Evolutionary conservation across 1,140 invertebrate species (phyloP).

Genomic region (Apocrypta bakeri): DNA sequence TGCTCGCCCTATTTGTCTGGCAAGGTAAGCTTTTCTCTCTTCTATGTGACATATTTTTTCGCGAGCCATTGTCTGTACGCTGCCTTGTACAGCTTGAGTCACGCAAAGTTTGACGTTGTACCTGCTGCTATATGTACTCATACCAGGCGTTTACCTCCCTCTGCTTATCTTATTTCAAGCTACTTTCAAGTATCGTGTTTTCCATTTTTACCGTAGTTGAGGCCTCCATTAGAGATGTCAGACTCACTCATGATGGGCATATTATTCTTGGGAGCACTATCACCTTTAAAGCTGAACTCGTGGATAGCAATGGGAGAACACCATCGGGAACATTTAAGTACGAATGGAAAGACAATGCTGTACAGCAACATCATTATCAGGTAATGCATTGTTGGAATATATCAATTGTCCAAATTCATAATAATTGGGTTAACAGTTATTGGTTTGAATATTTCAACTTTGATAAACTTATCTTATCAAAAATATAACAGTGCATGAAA

Average conservation of each 20-base stretch:
- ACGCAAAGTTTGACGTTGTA: neutral
- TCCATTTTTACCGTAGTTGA: slow-evolving; percentile 61
- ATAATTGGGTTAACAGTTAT: neutral
- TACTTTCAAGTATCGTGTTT: slow-evolving; percentile 28
- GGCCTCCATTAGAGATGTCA: slow-evolving; percentile 60
- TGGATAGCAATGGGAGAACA: slow-evolving; percentile 65
- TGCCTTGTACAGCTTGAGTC: neutral
- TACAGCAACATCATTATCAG: slow-evolving; percentile 71
- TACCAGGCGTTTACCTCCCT: neutral
- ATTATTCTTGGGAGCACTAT: slow-evolving; percentile 80
- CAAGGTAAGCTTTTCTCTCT: slow-evolving; percentile 5
- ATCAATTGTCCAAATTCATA: no score
- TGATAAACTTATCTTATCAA: neutral
- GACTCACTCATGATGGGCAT: slow-evolving; percentile 76
- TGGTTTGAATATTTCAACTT: neutral
- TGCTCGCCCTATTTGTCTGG: slow-evolving; percentile 4
- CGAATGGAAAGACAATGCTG: slow-evolving; percentile 77
- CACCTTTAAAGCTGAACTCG: slow-evolving; percentile 78
- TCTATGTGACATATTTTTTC: neutral
- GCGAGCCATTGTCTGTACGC: neutral
- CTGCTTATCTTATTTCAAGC: neutral
- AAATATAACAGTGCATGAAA: slow-evolving; percentile 8
- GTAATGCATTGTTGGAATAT: slow-evolving; percentile 71
- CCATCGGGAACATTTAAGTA: slow-evolving; percentile 70
- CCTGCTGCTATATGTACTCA: neutral